Conservation (phyloP, 2,797 vertebrate species). For the Acrocephalus scirpaceus region DNA sequence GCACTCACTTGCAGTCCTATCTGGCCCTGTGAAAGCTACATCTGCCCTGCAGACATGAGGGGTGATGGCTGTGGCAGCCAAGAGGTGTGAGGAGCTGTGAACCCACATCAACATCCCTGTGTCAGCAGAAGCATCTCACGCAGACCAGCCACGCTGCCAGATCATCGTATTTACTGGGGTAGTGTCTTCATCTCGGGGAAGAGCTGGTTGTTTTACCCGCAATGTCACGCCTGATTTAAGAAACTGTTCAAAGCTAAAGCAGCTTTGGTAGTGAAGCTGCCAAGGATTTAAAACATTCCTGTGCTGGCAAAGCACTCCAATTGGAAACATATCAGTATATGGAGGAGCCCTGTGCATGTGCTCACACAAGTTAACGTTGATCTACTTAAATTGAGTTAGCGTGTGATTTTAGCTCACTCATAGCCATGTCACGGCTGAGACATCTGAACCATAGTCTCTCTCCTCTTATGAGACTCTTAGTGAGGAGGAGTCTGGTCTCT, state of each 20-base stretch:
- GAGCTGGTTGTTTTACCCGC: background rate
- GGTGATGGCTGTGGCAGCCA: background rate
- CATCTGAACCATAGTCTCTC: background rate
- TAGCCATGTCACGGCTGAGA: background rate
- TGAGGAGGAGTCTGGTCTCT: background rate
- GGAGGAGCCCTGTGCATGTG: background rate
- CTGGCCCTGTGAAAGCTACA: background rate
- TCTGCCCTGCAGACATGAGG: background rate
- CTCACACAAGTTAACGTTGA: background rate
- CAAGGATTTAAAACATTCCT: background rate
- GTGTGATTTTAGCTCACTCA: background rate
- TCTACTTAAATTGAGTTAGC: background rate
- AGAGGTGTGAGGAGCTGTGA: background rate
- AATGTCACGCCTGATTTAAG: background rate
- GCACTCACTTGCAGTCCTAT: background rate
- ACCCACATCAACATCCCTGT: background rate
- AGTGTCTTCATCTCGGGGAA: background rate
- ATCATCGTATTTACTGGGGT: fast-evolving
- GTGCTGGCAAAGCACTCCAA: background rate
- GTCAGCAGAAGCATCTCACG: background rate
- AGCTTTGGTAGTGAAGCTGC: background rate
- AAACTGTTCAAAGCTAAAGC: background rate
- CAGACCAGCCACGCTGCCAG: fast-evolving
- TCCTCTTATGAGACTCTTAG: background rate
- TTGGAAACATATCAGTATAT: background rate